Percentiles rank a stretch among this genome's conserved stretches.
Conservation (phyloP, 2,888 invertebrate genomes). For the Dryomyza anilis region DNA sequence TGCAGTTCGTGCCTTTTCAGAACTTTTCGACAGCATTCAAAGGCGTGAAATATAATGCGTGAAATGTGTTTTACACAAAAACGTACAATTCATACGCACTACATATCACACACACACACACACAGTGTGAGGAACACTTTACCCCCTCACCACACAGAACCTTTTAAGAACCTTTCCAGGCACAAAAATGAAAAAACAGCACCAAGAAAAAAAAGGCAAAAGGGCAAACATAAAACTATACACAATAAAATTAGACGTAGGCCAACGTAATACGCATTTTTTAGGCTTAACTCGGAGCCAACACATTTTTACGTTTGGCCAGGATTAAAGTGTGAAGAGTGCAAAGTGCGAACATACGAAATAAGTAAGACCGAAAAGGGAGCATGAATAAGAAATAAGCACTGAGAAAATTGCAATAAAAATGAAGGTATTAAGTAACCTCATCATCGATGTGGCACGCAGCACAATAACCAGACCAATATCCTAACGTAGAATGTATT, state of each 20-base stretch:
- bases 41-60: slow-evolving; percentile 1
- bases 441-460: slow-evolving; percentile 39
- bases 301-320: not conserved
- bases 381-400: too few species aligned
- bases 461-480: slow-evolving; percentile 8
- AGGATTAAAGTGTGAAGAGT: slow-evolving; percentile 15
- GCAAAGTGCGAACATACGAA: too few species aligned
- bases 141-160: not conserved
- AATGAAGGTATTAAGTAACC: slow-evolving; percentile 38
- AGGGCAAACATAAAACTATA: not conserved
- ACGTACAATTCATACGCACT: not conserved
- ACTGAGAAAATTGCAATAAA: not conserved
- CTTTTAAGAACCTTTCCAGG: not conserved
- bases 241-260: too few species aligned
- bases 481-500: too few species aligned
- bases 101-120: not conserved
- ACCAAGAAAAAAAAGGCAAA: not conserved
- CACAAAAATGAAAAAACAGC: not conserved
- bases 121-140: too few species aligned
- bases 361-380: too few species aligned
- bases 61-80: not conserved
- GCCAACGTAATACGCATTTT: slow-evolving; percentile 27
- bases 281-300: slow-evolving; percentile 6
- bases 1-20: slow-evolving; percentile 25
- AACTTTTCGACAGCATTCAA: not conserved